Evolutionary conservation across 2,888 invertebrate genomes (phyloP), one percentile per base, ranked within the genome.

Genomic region (Plemyria rubiginata): DNA sequence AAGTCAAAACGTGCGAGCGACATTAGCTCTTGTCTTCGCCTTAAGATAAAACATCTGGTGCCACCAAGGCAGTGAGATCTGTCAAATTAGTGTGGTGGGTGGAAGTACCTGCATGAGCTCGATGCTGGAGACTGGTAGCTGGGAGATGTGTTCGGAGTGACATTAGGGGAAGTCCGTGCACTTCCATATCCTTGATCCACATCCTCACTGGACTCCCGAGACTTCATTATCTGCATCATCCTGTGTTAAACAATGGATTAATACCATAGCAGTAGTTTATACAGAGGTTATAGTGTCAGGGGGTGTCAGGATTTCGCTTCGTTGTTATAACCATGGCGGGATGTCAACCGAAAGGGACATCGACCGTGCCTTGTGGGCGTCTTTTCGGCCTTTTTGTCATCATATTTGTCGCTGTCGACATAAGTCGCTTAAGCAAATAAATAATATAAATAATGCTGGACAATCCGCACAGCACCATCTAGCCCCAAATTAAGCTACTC

Each of bases 221-320:
- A 80, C 62, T 90, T 90, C 36, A 90, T 68, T 15, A 87, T 87
- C 66, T 87, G 87, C 92, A 92, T 92, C 92, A 92, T 92, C 63
- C 92, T 92, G 87, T 16, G 73, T n/a, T 15, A 57, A 12, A 13
- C 53, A 52, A 36, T 55, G 22, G 8, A 48, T 46, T 1, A 22
- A 15, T 59, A 60, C 58, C 36, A 58, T 13, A 9, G 22, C 50
- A 22, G 38, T 16, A 56, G 13, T 16, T 16, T 8, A 3, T 7
- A 9, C n/a, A 4, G 8, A 13, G 3, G 46, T 16, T 41, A 12
- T 16, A 7, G 2, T 11, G 29, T 13, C n/a, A n/a, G 15, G 32
- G 16, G 8, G 22, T 48, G 38, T 61, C 61, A 85, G 85, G 59
- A 48, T 66, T 75, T 88, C 92, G 90, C 92, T 91, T 90, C 90